These are phyloP conservation scores for Prunella strophiata DNA, from an alignment of 2,797 vertebrate species.

Conservation along the genomic window DNA sequence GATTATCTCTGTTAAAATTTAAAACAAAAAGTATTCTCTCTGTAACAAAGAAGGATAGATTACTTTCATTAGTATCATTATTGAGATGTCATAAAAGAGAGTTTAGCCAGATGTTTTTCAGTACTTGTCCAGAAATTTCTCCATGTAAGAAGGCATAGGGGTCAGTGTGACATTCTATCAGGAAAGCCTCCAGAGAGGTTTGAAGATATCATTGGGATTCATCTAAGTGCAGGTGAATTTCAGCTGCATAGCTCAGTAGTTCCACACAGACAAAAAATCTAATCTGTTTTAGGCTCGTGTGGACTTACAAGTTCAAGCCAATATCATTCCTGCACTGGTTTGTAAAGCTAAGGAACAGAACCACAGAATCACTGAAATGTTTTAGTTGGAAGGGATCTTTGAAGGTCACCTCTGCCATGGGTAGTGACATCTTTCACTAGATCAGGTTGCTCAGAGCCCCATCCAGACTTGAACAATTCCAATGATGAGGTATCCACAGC, in stretches of 20 bases:
- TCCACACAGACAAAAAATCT: neutral
- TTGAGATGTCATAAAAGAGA: neutral
- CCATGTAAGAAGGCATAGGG: neutral
- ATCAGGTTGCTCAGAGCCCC: neutral
- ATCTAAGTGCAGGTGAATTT: neutral
- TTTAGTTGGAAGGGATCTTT: neutral
- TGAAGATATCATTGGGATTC: neutral
- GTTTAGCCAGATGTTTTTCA: neutral
- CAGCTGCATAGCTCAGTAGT: neutral
- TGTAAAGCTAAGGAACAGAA: neutral
- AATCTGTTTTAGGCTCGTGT: neutral
- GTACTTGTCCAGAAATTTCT: neutral
- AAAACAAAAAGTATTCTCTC: neutral
- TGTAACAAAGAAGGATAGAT: neutral
- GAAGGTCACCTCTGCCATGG: neutral
- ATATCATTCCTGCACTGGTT: neutral
- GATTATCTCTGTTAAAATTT: neutral
- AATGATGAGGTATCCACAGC: neutral
- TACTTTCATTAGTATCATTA: neutral
- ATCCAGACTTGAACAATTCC: neutral
- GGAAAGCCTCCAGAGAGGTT: neutral
- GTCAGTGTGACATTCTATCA: neutral
- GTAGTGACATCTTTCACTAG: neutral
- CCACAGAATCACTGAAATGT: neutral
- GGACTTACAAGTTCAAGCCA: neutral